phyloP scores from a whole-genome alignment of 2,797 vertebrate genomes.

The Lates japonicus region DNA sequence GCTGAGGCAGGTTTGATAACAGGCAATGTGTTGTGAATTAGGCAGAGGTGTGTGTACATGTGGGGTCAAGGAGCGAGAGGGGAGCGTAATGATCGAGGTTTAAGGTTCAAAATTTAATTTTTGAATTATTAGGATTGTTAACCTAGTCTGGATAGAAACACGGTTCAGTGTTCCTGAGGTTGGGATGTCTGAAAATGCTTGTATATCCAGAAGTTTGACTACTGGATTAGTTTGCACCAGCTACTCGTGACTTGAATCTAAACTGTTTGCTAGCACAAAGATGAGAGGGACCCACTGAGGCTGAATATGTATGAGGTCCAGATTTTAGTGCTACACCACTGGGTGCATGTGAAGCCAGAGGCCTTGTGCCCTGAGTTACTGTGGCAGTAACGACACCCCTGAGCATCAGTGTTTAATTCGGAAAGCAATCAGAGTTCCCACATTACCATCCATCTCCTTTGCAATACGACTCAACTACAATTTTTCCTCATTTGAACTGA shows the following conservation, averaged over 20 bases:
- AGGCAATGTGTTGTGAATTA: slow-evolving; percentile 71
- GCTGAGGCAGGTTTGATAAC: slow-evolving; percentile 56
- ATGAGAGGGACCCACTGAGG: too few relatives aligned
- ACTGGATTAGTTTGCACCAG: not conserved
- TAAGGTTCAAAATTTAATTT: not conserved
- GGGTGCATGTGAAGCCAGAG: not conserved
- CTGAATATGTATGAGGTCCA: not conserved
- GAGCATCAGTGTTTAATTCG: not conserved
- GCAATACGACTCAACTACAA: slow-evolving; percentile 2
- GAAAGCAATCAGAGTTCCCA: slow-evolving; percentile 21
- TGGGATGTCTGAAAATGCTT: not conserved
- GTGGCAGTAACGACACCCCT: slow-evolving; percentile 17
- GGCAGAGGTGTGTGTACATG: slow-evolving; percentile 17
- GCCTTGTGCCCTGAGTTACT: not conserved
- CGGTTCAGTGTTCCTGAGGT: not conserved
- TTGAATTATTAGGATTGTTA: slow-evolving; percentile 4
- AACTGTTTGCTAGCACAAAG: too few relatives aligned
- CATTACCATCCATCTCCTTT: slow-evolving; percentile 37
- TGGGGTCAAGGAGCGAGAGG: slow-evolving; percentile 18
- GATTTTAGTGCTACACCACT: not conserved
- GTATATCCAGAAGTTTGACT: not conserved
- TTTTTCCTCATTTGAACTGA: slow-evolving; percentile 46
- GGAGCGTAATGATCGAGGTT: slow-evolving; percentile 14
- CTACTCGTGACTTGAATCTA: not conserved
- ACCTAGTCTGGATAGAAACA: not conserved